A percentile compares a stretch with the other conserved stretches of the same genome.
Conservation (phyloP, 2,113 vertebrate genomes). For the Colius striatus region DNA sequence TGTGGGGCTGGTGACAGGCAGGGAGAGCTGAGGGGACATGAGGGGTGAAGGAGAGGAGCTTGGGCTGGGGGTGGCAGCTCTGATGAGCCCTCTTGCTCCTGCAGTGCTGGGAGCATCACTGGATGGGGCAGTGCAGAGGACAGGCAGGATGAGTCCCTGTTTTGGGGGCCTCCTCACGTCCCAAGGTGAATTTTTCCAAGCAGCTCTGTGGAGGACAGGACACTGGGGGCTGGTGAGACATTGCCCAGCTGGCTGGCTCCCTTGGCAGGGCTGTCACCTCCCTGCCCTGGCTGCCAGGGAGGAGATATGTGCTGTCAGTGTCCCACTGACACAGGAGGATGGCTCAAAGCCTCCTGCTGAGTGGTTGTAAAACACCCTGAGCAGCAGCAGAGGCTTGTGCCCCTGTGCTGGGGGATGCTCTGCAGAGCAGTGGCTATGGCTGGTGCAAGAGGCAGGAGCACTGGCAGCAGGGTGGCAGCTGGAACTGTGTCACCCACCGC, state of each 20-base stretch:
- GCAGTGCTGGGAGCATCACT: background rate
- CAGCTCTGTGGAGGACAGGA: background rate
- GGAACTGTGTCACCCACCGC: background rate
- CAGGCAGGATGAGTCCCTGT: background rate
- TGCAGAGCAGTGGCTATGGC: background rate
- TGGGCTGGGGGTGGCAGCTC: background rate
- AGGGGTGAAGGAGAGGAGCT: background rate
- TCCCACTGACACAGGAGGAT: fast-evolving
- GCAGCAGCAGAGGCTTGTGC: background rate
- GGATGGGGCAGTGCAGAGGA: fast-evolving
- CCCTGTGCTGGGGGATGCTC: background rate
- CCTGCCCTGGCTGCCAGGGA: background rate
- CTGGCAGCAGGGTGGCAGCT: background rate
- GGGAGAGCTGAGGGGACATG: background rate
- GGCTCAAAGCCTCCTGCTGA: background rate
- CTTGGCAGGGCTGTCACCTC: background rate
- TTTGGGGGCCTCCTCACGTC: background rate
- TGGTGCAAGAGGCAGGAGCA: fast-evolving
- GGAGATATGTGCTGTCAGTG: background rate
- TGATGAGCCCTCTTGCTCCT: background rate
- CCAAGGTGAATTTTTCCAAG: background rate
- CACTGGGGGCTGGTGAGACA: background rate
- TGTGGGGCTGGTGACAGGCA: background rate
- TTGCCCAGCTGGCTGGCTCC: background rate
- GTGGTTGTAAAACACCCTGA: background rate